These are phyloP conservation scores for Herpailurus yagouaroundi DNA, from an alignment of 2,113 vertebrate species.

Conservation along the genomic window DNA sequence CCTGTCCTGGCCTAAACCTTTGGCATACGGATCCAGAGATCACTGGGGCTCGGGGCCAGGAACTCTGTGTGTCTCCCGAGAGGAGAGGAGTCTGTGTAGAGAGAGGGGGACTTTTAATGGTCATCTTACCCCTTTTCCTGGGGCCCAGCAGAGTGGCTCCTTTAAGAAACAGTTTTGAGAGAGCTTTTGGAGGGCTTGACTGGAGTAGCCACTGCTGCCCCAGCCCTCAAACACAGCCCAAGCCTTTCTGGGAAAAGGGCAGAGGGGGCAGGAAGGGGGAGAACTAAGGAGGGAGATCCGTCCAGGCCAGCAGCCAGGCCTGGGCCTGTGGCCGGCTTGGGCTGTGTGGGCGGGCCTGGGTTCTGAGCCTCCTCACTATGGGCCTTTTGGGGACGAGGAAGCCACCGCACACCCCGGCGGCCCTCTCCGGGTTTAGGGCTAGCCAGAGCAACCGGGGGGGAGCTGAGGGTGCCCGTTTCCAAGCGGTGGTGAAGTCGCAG, in stretches of 20 bases:
- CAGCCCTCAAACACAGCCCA: neutral
- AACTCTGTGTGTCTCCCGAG: neutral
- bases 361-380: neutral
- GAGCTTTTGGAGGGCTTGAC: neutral
- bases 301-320: conserved; percentile 5
- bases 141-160: neutral
- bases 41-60: neutral
- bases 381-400: conserved; percentile 6
- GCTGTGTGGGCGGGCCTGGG: neutral
- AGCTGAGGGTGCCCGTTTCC: neutral
- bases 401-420: neutral
- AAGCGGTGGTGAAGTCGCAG: neutral
- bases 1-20: conserved; percentile 13
- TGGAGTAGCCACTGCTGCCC: neutral
- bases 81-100: neutral
- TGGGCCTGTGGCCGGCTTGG: neutral
- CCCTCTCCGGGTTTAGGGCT: neutral
- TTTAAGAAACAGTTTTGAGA: conserved; percentile 46
- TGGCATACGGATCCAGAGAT: neutral
- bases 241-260: neutral
- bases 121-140: neutral
- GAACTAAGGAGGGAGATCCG: neutral
- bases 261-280: neutral
- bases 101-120: conserved; percentile 50
- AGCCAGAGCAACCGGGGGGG: neutral